phyloP scores from a whole-genome alignment of 2,888 invertebrate species.

The Euzetes globulus region DNA sequence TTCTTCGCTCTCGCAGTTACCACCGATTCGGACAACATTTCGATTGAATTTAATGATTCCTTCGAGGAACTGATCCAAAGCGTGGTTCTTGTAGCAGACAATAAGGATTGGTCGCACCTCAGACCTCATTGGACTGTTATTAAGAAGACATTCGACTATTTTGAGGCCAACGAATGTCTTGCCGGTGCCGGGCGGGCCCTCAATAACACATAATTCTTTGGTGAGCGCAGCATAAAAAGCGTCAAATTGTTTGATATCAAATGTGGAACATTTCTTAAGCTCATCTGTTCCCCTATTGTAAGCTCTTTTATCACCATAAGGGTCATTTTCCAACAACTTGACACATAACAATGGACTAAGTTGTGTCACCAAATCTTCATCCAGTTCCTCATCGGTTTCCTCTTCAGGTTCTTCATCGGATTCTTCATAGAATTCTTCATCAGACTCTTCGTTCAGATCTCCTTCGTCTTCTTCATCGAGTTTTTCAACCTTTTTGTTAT shows the following conservation, averaged over 20 bases:
- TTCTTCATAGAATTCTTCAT: background rate
- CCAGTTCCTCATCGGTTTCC: background rate
- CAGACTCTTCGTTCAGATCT: no score
- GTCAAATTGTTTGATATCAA: constrained; percentile 41
- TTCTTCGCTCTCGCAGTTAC: constrained; percentile 42
- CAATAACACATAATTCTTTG: constrained; percentile 57
- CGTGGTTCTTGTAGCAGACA: constrained; percentile 77
- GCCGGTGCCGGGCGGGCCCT: constrained; percentile 59
- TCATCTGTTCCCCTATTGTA: no score
- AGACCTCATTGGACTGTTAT: constrained; percentile 49
- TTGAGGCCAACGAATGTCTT: constrained; percentile 62
- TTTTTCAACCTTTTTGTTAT: no score
- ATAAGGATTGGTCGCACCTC: constrained; percentile 58
- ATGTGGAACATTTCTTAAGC: background rate
- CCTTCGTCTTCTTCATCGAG: no score
- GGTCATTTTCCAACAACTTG: background rate
- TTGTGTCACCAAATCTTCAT: background rate
- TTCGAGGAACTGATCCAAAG: constrained; percentile 74
- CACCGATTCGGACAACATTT: constrained; percentile 61
- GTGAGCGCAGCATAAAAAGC: constrained; percentile 44
- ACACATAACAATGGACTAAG: background rate
- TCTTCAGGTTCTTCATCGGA: no score
- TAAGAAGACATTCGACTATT: constrained; percentile 60
- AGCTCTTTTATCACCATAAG: no score
- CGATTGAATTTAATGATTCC: constrained; percentile 57